Base-by-base conservation (phyloP, 2,888 invertebrate species). In the Leptothorax acervorum region DNA sequence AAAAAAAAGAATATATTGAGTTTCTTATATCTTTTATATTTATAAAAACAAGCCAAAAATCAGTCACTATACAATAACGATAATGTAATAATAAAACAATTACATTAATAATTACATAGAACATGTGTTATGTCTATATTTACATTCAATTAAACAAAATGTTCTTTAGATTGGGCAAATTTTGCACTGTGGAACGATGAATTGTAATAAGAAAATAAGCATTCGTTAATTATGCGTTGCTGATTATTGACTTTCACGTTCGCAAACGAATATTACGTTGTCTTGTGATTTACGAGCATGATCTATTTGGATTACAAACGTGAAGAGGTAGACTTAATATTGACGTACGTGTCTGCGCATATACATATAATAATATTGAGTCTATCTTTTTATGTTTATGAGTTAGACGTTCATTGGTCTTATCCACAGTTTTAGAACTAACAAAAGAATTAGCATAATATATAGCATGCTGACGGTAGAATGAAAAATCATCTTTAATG, bases 201-300 rank as follows among this genome's bases (percentile, higher is more conserved):
- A 65, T 78, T 62, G 63, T 62, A 57, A 71, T 84, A 84, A 88
- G 73, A 82, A 88, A 86, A 88, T 84, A 89, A 88, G 73, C 66
- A 62, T 68, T 84, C 63, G 74, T 28, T 83, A 68, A 68, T 86
- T 78, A 79, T 60, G 70, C 63, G 55, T 83, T 75, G 85, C 71
- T 82, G 53, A 70, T 78, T 85, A 83, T 83, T 71, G 71, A 89
- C 65, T 85, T 62, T 78, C 35, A 76, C 18, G 39, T 78, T 66
- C 28, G 55, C 45, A 68, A 78, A 78, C 28, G 15, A 78, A 55
- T 55, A n/a, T 66, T 68, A 31, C 42, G 31, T 42, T 78, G 12
- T 57, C n/a, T 78, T 42, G 68, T 28, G 55, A 78, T 68, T 31
- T 68, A 66, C 31, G n/a, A 68, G 68, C n/a, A 55, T 23, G 23